These are phyloP conservation scores for Linepithema humile DNA, from an alignment of 1,140 invertebrate species.

Conservation along the genomic window DNA sequence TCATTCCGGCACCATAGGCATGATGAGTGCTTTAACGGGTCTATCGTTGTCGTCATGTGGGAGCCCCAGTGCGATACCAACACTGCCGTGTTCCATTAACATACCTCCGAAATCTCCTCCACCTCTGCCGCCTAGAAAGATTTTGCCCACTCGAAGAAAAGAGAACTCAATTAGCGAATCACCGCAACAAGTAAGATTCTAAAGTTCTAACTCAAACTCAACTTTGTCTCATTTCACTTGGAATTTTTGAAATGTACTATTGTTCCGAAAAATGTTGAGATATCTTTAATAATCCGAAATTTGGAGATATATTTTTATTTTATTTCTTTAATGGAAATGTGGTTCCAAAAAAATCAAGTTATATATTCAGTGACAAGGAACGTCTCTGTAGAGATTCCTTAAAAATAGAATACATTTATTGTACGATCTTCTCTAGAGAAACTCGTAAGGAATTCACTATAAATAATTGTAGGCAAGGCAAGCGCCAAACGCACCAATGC, in stretches of 20 bases:
- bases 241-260: neutral
- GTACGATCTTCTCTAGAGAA: slow-evolving; percentile 2
- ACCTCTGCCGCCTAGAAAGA: slow-evolving; percentile 86
- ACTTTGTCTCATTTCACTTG: neutral
- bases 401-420: neutral
- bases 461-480: slow-evolving; percentile 82
- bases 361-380: neutral
- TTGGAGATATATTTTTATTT: neutral
- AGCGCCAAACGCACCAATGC: slow-evolving; percentile 86
- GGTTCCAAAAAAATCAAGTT: too few species aligned
- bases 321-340: neutral
- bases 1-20: slow-evolving; percentile 78
- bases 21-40: slow-evolving; percentile 72
- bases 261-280: neutral
- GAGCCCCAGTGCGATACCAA: slow-evolving; percentile 83
- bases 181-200: slow-evolving; percentile 83
- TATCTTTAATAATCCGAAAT: neutral
- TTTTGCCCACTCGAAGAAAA: slow-evolving; percentile 83
- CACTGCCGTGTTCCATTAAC: slow-evolving; percentile 82
- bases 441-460: neutral
- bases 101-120: slow-evolving; percentile 83
- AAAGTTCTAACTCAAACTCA: neutral
- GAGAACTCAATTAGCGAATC: slow-evolving; percentile 87
- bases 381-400: neutral
- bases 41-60: slow-evolving; percentile 78